Evolutionary conservation across 2,888 invertebrate species (phyloP).

Genomic region (Synergus laeviventris): DNA sequence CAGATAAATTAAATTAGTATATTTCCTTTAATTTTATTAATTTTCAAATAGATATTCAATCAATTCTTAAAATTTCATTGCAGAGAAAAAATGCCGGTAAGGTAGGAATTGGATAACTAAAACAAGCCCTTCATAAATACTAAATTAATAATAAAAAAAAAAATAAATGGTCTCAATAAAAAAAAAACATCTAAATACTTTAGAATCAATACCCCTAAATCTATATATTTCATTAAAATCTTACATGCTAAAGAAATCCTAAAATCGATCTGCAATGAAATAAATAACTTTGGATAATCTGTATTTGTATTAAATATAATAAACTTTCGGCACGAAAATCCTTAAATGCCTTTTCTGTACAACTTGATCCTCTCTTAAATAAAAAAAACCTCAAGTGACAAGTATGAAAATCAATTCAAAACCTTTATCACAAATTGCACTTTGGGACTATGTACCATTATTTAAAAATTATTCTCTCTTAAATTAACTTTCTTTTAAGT

Average conservation of each 20-base stretch:
- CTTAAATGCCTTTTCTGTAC: background rate
- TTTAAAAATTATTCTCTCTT: background rate
- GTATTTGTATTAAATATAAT: background rate
- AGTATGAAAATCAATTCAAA: background rate
- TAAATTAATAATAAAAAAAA: too few species aligned
- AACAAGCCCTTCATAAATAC: too few species aligned
- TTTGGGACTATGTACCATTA: background rate
- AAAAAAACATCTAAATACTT: background rate
- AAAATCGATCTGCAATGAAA: background rate
- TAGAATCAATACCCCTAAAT: background rate
- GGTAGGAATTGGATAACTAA: too few species aligned
- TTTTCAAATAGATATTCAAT: too few species aligned
- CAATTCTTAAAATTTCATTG: too few species aligned
- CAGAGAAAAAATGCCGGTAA: too few species aligned
- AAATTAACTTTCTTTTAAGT: background rate
- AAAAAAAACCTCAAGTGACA: background rate
- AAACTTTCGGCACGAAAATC: background rate
- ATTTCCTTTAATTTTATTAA: too few species aligned
- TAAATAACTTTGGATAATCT: background rate
- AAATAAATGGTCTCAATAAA: too few species aligned
- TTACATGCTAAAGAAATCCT: background rate
- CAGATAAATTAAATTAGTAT: too few species aligned
- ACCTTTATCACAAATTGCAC: background rate
- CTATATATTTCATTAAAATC: background rate
- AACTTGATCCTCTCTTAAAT: background rate